Evolutionary conservation across 2,888 invertebrate species (phyloP).

Genomic region (Heteromyza rotundicornis): DNA sequence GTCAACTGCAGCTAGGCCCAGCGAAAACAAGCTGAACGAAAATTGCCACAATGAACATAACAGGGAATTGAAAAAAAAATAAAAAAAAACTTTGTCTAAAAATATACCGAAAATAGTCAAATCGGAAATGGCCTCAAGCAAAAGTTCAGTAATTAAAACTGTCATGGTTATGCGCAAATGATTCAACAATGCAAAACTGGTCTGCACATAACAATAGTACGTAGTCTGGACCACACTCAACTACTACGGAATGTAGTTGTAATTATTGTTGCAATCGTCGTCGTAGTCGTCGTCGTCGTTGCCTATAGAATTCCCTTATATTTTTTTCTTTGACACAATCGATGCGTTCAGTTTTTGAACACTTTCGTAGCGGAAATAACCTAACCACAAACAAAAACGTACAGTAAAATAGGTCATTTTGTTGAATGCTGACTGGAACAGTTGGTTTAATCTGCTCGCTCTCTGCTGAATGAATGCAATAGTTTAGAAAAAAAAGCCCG

Average conservation of each 20-base stretch:
- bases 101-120: neutral
- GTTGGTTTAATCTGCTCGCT: conserved; percentile 10
- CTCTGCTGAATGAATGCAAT: neutral
- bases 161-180: conserved; percentile 24
- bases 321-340: conserved; percentile 11
- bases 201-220: conserved; percentile 18
- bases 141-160: conserved; percentile 44
- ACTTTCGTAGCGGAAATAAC: neutral
- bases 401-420: conserved; percentile 18
- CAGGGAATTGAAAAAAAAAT: no score
- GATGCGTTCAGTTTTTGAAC: conserved; percentile 6
- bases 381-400: neutral
- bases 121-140: conserved; percentile 31
- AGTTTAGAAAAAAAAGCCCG: no score
- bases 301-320: neutral
- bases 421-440: conserved; percentile 9
- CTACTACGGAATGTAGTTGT: neutral
- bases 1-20: no score
- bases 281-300: neutral
- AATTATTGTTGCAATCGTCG: conserved; percentile 1
- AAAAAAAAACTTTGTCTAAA: no score
- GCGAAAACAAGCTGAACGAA: no score
- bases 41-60: no score
- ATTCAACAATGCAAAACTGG: conserved; percentile 24
- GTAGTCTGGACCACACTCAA: neutral